Evolutionary conservation across 2,113 vertebrate genomes (phyloP).

Genomic region (Aspiorhynchus laticeps): DNA sequence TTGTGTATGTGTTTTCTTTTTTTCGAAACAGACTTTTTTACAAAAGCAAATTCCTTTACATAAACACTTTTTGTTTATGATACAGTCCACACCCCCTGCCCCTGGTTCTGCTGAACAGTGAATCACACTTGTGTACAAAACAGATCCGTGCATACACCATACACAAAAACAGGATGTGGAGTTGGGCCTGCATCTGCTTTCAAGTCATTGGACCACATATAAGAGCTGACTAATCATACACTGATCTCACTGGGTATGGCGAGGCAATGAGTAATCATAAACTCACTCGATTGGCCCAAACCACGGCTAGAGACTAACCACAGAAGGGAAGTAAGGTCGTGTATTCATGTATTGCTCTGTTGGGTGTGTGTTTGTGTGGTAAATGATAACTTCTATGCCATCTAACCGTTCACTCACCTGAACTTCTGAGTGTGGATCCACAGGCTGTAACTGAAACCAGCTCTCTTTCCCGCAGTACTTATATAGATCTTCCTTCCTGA

Average conservation of each 20-base stretch:
- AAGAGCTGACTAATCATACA: slow-evolving; percentile 28
- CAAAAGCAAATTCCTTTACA: background rate
- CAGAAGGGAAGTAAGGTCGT: slow-evolving; percentile 20
- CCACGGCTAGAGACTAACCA: slow-evolving; percentile 12
- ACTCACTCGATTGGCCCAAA: slow-evolving; percentile 41
- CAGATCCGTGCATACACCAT: slow-evolving; percentile 39
- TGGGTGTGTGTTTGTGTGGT: slow-evolving; percentile 21
- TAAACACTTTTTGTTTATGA: slow-evolving; percentile 16
- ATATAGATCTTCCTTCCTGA: slow-evolving; percentile 93
- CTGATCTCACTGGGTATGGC: slow-evolving; percentile 11
- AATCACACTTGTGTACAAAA: slow-evolving; percentile 56
- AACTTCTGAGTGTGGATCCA: slow-evolving; percentile 96
- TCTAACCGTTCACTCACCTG: slow-evolving; percentile 81
- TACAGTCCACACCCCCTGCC: slow-evolving; percentile 13
- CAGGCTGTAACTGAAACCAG: slow-evolving; percentile 92
- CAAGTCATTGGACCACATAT: slow-evolving; percentile 24
- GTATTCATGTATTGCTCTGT: slow-evolving; percentile 6
- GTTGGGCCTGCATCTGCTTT: slow-evolving; percentile 5
- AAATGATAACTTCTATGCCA: background rate
- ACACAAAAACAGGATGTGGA: slow-evolving; percentile 61
- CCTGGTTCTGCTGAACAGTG: slow-evolving; percentile 35
- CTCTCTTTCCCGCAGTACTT: slow-evolving; percentile 90
- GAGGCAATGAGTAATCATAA: slow-evolving; percentile 38
- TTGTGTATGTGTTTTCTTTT: background rate
- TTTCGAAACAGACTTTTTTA: background rate